Percentiles rank a stretch among this genome's conserved stretches.
Conservation (phyloP, 1,140 invertebrate genomes). For the Pantala flavescens region DNA sequence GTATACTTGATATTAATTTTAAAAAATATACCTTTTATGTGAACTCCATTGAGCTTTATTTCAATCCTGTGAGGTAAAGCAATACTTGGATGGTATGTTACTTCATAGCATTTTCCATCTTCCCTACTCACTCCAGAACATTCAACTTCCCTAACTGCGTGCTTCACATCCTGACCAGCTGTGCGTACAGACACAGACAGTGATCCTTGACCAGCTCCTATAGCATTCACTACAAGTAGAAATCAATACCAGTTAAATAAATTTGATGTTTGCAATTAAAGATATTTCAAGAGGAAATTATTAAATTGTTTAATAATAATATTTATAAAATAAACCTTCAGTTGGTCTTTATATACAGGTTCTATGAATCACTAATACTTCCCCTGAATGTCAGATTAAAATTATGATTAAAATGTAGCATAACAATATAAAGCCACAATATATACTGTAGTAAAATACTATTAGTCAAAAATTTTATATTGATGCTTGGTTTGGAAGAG, state of each 20-base stretch:
- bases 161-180: conserved; percentile 66
- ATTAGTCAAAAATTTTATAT: too few species aligned
- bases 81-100: conserved; percentile 73
- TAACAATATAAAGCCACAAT: too few species aligned
- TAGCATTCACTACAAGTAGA: conserved; percentile 52
- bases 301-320: conserved; percentile 10
- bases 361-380: too few species aligned
- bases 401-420: too few species aligned
- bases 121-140: conserved; percentile 46
- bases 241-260: conserved; percentile 23
- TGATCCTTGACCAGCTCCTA: conserved; percentile 66
- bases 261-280: too few species aligned
- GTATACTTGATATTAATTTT: too few species aligned
- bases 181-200: conserved; percentile 66
- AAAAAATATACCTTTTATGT: conserved; percentile 39
- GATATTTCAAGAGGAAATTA: neutral
- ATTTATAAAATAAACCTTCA: neutral
- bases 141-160: conserved; percentile 57
- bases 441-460: too few species aligned
- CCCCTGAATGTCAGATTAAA: too few species aligned
- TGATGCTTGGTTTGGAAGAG: too few species aligned
- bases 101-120: conserved; percentile 44
- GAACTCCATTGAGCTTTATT: conserved; percentile 64
- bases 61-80: conserved; percentile 72
- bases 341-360: conserved; percentile 1